Evolutionary conservation across 2,888 invertebrate genomes (phyloP).

Genomic region (Syritta pipiens): DNA sequence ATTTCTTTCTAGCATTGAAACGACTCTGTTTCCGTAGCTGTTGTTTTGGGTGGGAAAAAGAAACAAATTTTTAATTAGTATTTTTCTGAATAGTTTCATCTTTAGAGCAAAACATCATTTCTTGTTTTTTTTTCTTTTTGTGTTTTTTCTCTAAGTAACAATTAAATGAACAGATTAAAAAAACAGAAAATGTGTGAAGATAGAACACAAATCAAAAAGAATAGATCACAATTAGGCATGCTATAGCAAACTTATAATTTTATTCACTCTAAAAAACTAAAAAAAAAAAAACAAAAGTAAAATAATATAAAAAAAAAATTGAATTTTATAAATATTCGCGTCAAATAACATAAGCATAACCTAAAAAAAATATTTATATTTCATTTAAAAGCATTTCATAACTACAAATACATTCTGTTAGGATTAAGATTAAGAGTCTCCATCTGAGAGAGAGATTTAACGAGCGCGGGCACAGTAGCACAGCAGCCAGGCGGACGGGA

Average conservation of each 20-base stretch:
- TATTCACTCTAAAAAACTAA: conserved; percentile 19
- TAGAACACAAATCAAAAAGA: conserved; percentile 60
- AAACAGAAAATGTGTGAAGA: conserved; percentile 61
- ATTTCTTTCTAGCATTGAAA: conserved; percentile 91
- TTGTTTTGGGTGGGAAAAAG: conserved; percentile 68
- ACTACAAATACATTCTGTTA: conserved; percentile 43
- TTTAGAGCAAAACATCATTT: conserved; percentile 21
- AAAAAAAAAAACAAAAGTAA: conserved; percentile 9
- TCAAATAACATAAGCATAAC: conserved; percentile 33
- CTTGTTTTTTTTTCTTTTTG: conserved; percentile 22
- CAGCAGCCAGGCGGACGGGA: conserved; percentile 37
- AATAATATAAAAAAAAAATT: conserved; percentile 13
- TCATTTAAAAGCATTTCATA: conserved; percentile 29
- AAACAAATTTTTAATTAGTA: conserved; percentile 16
- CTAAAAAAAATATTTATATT: conserved; percentile 10
- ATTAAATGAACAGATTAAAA: conserved; percentile 59
- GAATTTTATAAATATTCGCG: conserved; percentile 18
- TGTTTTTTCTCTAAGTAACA: conserved; percentile 34
- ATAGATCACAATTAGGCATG: conserved; percentile 54
- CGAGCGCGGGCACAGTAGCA: conserved; percentile 38
- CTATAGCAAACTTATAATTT: conserved; percentile 49
- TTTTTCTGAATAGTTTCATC: not conserved
- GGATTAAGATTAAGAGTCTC: conserved; percentile 37
- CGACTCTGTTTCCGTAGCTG: conserved; percentile 88
- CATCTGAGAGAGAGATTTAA: conserved; percentile 39